phyloP scores from a whole-genome alignment of 1,140 invertebrate genomes.

The Caerostris extrusa region DNA sequence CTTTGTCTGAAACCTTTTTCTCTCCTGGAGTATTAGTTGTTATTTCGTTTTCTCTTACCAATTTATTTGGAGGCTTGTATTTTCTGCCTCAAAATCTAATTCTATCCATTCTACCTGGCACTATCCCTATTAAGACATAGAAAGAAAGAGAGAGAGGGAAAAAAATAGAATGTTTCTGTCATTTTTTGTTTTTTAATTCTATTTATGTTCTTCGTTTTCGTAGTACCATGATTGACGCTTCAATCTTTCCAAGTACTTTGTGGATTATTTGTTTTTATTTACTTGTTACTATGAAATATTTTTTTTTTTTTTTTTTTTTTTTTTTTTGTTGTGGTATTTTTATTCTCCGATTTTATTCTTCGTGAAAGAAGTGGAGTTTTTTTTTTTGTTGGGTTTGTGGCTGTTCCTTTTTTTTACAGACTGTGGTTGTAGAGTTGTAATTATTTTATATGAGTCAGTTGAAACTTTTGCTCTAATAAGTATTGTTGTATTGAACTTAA shows the following conservation, averaged over 20 bases:
- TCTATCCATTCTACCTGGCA: constrained; percentile 61
- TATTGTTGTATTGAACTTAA: no score
- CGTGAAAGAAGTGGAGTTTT: neutral
- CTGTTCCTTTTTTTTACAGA: neutral
- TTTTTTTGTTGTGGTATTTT: neutral
- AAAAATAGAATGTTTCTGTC: constrained; percentile 55
- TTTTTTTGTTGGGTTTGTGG: neutral
- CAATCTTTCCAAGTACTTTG: constrained; percentile 70
- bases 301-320: neutral
- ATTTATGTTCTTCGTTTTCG: constrained; percentile 25
- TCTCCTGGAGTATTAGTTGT: constrained; percentile 42
- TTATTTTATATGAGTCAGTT: no score
- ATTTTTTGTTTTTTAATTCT: neutral
- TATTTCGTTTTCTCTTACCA: constrained; percentile 56
- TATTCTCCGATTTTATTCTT: neutral
- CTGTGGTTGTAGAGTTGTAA: no score
- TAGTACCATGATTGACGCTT: constrained; percentile 58
- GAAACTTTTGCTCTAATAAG: no score
- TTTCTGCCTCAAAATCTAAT: constrained; percentile 66
- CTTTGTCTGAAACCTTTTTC: neutral
- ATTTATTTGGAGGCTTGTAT: constrained; percentile 46
- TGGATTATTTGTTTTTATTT: constrained; percentile 65
- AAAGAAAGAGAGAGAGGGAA: neutral
- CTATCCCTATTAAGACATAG: constrained; percentile 51
- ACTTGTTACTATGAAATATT: neutral